These are phyloP conservation scores for Clamator glandarius DNA, from an alignment of 2,797 vertebrate species.

Conservation along the genomic window DNA sequence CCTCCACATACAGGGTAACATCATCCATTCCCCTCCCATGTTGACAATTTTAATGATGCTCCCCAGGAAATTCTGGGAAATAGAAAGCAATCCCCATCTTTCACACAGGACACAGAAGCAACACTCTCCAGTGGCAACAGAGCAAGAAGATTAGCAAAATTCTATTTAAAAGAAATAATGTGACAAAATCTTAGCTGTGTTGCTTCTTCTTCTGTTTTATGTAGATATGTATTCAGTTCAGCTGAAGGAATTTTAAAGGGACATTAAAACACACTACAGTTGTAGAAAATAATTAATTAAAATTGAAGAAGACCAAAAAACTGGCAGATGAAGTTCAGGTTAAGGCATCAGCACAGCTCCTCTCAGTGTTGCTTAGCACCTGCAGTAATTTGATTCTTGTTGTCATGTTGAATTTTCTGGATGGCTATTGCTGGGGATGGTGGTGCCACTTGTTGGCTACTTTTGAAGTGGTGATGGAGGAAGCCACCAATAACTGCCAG, in stretches of 20 bases:
- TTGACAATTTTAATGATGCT: neutral
- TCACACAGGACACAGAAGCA: neutral
- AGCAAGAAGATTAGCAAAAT: neutral
- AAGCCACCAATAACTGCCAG: neutral
- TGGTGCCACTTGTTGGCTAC: neutral
- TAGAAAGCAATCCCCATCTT: neutral
- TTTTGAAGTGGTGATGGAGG: neutral
- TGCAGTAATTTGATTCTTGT: neutral
- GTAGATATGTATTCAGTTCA: neutral
- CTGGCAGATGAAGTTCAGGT: neutral
- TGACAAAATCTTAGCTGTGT: neutral
- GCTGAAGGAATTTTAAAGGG: neutral
- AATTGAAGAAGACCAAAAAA: neutral
- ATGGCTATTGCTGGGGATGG: neutral
- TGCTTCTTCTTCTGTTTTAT: neutral
- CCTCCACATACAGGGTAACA: neutral
- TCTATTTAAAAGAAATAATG: neutral
- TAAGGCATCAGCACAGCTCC: neutral
- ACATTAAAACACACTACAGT: neutral
- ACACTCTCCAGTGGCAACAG: neutral
- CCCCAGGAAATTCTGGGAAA: neutral
- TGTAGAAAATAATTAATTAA: neutral
- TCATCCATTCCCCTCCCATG: neutral
- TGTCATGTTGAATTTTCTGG: neutral
- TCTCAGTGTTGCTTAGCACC: neutral